Evolutionary conservation across 2,113 vertebrate genomes (phyloP), one percentile per base, ranked within the genome.

Genomic region (Apteryx mantelli): DNA sequence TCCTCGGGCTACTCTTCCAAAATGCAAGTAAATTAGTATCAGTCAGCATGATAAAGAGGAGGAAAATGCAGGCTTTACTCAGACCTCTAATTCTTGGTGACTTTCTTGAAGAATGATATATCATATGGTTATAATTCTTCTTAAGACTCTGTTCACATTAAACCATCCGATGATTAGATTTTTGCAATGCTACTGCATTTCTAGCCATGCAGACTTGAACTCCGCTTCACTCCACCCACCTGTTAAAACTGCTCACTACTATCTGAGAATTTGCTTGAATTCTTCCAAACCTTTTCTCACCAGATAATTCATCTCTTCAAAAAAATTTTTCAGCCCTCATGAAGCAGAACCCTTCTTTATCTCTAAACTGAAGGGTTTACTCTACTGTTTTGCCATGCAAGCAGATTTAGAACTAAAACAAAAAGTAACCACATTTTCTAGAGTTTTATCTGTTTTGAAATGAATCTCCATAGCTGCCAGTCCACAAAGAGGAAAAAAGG

Each of bases 401-500:
- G 40, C 19, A 77, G 66, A 92, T 76, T 55, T 86, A 80, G 50
- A 89, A 58, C 1, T 38, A 5, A 52, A 86, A 69, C n/a, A 58
- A 60, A 52, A 48, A 30, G 5, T 13, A 74, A 36, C 6, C 40
- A 63, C 24, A 69, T 66, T 93, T 92, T 32, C 63, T 86, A 38
- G 79, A 91, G 63, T 95, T 91, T 95, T 17, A 80, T 85, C 34
- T 75, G 52, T 91, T 75, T 94, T 87, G 63, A 95, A 89, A 88
- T 20, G 1, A 64, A 82, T 70, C 82, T 95, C 66, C 78, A 89
- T 11, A 77, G 78, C 60, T 91, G 34, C 89, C 87, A 75, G 42
- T 66, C 55, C 50, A 83, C 9, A 13, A 71, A 50, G 24, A 85
- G 60, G 53, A 12, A 82, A 73, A 87, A 80, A 77, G 28, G 26